phyloP scores from a whole-genome alignment of 2,113 vertebrate species.

The Petromus typicus region DNA sequence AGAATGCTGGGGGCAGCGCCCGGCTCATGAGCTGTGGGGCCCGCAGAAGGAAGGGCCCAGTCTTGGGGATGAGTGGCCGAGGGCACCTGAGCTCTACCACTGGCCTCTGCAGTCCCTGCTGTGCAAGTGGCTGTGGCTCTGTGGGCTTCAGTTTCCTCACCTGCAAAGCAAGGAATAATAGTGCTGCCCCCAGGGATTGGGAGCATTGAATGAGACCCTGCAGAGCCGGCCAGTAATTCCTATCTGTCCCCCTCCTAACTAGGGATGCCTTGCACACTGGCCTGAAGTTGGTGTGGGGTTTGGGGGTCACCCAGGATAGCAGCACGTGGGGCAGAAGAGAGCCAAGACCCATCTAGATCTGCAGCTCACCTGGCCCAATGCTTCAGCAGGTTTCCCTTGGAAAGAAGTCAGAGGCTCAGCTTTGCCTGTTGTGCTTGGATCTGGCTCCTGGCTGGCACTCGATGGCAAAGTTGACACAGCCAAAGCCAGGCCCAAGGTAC shows the following conservation, averaged over 20 bases:
- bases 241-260: not conserved
- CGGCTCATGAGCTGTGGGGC: not conserved
- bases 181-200: accelerated
- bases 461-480: not conserved
- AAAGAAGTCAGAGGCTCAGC: not conserved
- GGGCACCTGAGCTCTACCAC: not conserved
- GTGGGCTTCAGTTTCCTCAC: not conserved
- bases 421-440: not conserved
- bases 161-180: not conserved
- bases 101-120: too few relatives aligned
- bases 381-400: not conserved
- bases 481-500: not conserved
- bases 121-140: not conserved
- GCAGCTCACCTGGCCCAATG: accelerated
- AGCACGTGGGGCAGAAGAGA: not conserved
- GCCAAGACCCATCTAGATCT: not conserved
- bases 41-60: not conserved
- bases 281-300: not conserved
- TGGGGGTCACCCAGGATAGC: not conserved
- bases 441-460: not conserved
- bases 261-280: too few relatives aligned
- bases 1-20: too few relatives aligned
- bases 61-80: not conserved
- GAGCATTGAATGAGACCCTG: not conserved
- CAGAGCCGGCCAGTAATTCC: too few relatives aligned